Conservation (phyloP, 2,888 invertebrate genomes). For the Nasonia oneida region DNA sequence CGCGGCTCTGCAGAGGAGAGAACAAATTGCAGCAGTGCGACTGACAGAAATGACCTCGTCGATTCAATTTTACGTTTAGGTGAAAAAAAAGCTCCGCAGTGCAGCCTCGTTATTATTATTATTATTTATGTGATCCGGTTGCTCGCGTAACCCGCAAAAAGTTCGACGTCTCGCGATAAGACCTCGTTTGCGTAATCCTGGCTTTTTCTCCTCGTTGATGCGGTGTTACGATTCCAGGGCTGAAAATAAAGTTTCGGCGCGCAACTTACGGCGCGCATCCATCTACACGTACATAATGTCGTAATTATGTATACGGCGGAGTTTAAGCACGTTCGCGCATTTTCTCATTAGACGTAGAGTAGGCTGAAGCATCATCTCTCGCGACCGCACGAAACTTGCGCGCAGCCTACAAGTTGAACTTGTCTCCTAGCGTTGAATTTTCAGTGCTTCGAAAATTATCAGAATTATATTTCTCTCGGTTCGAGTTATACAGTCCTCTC, state of each 20-base stretch:
- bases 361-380: constrained; percentile 1
- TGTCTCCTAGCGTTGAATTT: too few relatives aligned
- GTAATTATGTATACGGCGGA: too few relatives aligned
- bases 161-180: too few relatives aligned
- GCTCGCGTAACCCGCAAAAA: background rate
- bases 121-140: background rate
- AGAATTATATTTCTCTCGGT: too few relatives aligned
- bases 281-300: too few relatives aligned
- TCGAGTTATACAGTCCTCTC: too few relatives aligned
- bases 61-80: constrained; percentile 49
- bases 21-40: constrained; percentile 30
- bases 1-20: background rate
- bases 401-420: background rate
- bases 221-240: too few relatives aligned
- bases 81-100: background rate
- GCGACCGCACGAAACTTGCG: constrained; percentile 23
- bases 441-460: too few relatives aligned
- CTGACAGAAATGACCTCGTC: constrained; percentile 42
- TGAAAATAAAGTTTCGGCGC: background rate
- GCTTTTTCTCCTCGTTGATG: too few relatives aligned
- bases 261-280: background rate
- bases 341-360: too few relatives aligned
- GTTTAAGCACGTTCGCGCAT: background rate
- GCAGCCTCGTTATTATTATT: background rate
- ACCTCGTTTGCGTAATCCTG: too few relatives aligned